Evolutionary conservation across 1,140 invertebrate species (phyloP).

Genomic region (Meloidogyne chitwoodi): DNA sequence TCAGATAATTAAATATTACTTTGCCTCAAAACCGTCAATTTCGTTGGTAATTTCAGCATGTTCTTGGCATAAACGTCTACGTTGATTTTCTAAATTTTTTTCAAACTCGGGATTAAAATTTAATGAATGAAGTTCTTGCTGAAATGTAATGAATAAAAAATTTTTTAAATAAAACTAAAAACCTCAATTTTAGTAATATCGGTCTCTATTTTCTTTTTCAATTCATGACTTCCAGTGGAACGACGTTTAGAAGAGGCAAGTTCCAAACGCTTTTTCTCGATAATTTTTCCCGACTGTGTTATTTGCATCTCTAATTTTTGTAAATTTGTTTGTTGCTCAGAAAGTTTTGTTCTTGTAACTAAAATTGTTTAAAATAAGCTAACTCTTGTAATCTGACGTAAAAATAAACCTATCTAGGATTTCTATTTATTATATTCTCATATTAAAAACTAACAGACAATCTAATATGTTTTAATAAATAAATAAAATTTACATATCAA

Average conservation of each 20-base stretch:
- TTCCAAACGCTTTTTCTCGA: conserved; percentile 25
- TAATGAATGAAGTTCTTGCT: conserved; percentile 4
- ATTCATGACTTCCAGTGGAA: conserved; percentile 1
- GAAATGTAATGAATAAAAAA: not conserved
- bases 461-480: no score
- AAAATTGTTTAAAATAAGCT: not conserved
- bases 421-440: no score
- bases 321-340: conserved; percentile 34
- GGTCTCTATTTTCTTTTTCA: conserved; percentile 19
- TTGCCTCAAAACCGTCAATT: conserved; percentile 27
- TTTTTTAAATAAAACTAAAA: not conserved
- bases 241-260: conserved; percentile 4
- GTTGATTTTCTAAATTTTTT: conserved; percentile 20
- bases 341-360: conserved; percentile 29
- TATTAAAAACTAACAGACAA: no score
- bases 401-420: no score
- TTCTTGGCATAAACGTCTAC: conserved; percentile 10
- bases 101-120: conserved; percentile 21
- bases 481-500: no score
- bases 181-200: conserved; percentile 25
- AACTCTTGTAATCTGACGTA: not conserved
- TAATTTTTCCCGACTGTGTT: conserved; percentile 8
- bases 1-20: not conserved
- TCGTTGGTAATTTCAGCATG: not conserved
- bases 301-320: conserved; percentile 29